Conservation (phyloP, 2,113 vertebrate species). For the Mystacornis crossleyi region DNA sequence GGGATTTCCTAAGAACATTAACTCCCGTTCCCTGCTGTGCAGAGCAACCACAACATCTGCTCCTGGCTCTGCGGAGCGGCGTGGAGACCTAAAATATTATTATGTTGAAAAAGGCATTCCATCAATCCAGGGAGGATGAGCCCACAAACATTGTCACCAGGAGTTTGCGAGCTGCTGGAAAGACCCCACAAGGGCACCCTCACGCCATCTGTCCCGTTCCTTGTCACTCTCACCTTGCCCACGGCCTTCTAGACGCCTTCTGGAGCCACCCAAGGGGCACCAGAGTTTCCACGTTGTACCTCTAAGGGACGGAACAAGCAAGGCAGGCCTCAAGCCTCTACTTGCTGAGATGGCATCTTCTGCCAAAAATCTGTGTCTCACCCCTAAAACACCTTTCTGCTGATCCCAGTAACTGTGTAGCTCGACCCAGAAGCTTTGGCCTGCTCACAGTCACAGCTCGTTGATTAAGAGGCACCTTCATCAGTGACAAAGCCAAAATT, state of each 20-base stretch:
- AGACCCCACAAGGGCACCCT: neutral
- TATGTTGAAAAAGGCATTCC: neutral
- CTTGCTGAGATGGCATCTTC: neutral
- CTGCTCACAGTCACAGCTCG: neutral
- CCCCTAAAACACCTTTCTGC: neutral
- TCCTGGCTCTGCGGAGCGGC: neutral
- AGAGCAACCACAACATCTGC: slow-evolving; percentile 39
- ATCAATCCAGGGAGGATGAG: neutral
- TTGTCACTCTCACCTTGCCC: neutral
- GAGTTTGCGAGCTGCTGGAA: neutral
- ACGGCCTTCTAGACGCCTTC: neutral
- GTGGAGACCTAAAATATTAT: neutral
- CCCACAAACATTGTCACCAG: neutral
- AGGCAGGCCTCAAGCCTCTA: neutral
- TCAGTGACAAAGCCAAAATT: neutral
- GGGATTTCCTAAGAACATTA: slow-evolving; percentile 1
- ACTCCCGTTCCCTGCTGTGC: neutral
- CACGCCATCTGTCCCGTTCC: neutral
- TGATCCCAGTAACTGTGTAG: neutral
- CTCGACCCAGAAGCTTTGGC: neutral
- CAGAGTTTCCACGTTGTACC: accelerated
- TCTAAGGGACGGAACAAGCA: neutral
- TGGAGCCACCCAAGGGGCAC: neutral
- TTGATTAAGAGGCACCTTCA: neutral
- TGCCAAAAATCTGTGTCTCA: neutral